phyloP scores from a whole-genome alignment of 2,797 vertebrate species.

The Rhabdophis nuchalis region DNA sequence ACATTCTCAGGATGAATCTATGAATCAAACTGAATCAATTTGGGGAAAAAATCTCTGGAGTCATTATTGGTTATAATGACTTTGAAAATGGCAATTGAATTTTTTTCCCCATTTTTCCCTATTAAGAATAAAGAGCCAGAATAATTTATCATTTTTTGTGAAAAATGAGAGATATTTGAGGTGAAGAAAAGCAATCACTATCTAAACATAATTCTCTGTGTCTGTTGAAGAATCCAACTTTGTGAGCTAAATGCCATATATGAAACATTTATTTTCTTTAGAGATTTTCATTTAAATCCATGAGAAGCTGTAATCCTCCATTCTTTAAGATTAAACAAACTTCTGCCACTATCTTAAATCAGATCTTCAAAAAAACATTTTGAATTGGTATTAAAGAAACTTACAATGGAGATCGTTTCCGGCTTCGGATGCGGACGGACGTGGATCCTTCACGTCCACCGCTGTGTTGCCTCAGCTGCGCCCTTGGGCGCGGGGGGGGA shows the following conservation, averaged over 20 bases:
- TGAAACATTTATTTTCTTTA: constrained; percentile 41
- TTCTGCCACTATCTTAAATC: constrained; percentile 9
- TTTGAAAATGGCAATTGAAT: background rate
- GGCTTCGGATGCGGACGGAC: too few species aligned
- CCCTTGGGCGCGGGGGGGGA: too few species aligned
- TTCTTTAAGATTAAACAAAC: constrained; percentile 8
- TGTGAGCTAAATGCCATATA: constrained; percentile 13
- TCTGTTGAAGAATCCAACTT: background rate
- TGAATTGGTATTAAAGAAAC: background rate
- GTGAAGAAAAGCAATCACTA: background rate
- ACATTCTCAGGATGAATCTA: background rate
- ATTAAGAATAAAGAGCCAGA: background rate
- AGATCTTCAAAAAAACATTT: background rate
- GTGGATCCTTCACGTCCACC: too few species aligned
- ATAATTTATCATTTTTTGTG: background rate
- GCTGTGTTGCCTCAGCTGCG: too few species aligned
- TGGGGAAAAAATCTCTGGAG: background rate
- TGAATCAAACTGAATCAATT: background rate
- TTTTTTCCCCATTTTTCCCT: background rate
- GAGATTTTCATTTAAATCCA: constrained; percentile 28
- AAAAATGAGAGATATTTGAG: background rate
- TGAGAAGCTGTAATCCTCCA: background rate
- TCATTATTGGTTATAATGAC: background rate
- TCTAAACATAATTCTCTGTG: background rate
- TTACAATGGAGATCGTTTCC: too few species aligned